Evolutionary conservation across 2,797 vertebrate species (phyloP), one percentile per base, ranked within the genome.

Genomic region (Helicolenus hilgendorfi): DNA sequence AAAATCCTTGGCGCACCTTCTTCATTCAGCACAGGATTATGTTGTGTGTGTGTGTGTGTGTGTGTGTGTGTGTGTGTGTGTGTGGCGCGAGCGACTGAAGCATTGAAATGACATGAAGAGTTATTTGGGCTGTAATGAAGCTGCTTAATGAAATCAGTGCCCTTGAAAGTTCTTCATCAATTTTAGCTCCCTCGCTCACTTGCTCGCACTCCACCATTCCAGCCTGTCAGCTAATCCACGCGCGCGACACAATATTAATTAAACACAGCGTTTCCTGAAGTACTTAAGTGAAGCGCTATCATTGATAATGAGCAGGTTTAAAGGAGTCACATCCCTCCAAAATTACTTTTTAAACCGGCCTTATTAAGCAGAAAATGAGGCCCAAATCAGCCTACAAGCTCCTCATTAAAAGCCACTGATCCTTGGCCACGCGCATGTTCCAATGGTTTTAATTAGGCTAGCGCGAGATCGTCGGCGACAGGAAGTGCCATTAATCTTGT

Each of bases 331-430:
- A 96, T 97, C 97, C 97, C 96, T 97, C 98, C 97, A 98, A 98
- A 98, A 98, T 97, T 97, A 98, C 98, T 98, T 98, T 98, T 98
- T 98, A 98, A 98, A 98, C 97, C 97, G 95, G 98, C 97, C 98
- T 98, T 98, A 98, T 98, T 98, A 98, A 98, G 98, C 98, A 98
- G 98, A 98, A 98, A 98, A 98, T 98, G 98, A 98, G 98, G 98
- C 97, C 97, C 97, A 98, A 98, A 98, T 98, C 98, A 98, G 97
- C 97, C 97, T 97, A 98, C 98, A 98, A 98, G 97, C 96, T 97
- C 97, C 98, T 98, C 98, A 98, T 98, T 98, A 98, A 98, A 98
- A 99, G 98, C 97, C 97, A 98, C 97, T 98, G 98, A 98, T 98
- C 98, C 98, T 98, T 98, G 96, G 97, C 98, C 92, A 96, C 84